Conservation (phyloP, 1,140 invertebrate genomes). For the Eumeta japonica region DNA sequence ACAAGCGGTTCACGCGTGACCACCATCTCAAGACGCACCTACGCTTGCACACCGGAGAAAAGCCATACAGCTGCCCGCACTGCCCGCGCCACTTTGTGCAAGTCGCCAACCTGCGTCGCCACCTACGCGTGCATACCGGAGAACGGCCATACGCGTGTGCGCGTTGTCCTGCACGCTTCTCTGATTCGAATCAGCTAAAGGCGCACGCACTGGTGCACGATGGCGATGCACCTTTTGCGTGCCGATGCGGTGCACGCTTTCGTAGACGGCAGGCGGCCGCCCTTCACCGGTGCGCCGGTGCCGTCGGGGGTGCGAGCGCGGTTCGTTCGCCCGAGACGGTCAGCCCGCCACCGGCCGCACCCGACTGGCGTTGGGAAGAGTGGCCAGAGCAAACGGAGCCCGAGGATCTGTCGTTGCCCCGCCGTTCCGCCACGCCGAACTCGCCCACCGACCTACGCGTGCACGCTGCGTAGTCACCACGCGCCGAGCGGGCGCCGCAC, state of each 20-base stretch:
- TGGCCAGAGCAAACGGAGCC: constrained; percentile 84
- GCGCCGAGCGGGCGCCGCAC: constrained; percentile 20
- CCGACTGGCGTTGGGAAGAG: constrained; percentile 46
- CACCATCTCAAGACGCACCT: constrained; percentile 94
- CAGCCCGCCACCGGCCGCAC: constrained; percentile 35
- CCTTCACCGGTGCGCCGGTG: constrained; percentile 75
- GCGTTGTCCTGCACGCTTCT: constrained; percentile 85
- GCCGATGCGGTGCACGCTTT: constrained; percentile 76
- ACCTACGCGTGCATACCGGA: constrained; percentile 92
- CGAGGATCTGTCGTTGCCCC: constrained; percentile 68
- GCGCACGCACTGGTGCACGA: constrained; percentile 87
- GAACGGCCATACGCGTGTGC: constrained; percentile 92
- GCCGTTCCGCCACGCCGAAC: constrained; percentile 44
- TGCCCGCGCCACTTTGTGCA: constrained; percentile 92
- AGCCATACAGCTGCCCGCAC: constrained; percentile 88
- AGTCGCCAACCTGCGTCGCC: constrained; percentile 89
- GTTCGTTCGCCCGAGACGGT: constrained; percentile 30
- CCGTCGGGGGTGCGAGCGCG: constrained; percentile 19
- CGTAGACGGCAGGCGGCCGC: constrained; percentile 79
- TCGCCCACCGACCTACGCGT: constrained; percentile 47
- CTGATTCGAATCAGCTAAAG: constrained; percentile 91
- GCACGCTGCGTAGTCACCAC: constrained; percentile 44
- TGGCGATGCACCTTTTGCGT: constrained; percentile 85
- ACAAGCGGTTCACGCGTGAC: constrained; percentile 94
- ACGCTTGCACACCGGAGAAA: constrained; percentile 89